Evolutionary conservation across 2,888 invertebrate species (phyloP).

Genomic region (Craniophora ligustri): DNA sequence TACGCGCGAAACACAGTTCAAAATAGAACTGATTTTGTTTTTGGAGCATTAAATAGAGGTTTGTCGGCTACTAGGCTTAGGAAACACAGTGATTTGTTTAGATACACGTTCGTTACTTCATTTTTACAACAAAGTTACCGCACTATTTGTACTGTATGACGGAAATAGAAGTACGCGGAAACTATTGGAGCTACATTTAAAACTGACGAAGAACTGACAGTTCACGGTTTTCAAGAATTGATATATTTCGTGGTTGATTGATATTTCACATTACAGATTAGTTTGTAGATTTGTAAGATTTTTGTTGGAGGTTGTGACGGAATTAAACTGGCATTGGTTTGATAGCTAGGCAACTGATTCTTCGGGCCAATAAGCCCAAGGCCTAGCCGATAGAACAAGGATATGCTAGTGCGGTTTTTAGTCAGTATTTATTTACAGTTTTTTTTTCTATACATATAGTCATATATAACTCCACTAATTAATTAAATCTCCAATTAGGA

Average conservation of each 20-base stretch:
- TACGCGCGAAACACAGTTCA: conserved; percentile 19
- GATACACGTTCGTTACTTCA: conserved; percentile 52
- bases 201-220: conserved; percentile 22
- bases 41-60: conserved; percentile 12
- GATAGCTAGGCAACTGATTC: too few relatives aligned
- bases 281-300: too few relatives aligned
- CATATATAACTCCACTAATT: too few relatives aligned
- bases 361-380: too few relatives aligned
- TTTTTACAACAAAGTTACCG: conserved; percentile 46
- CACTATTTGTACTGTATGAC: conserved; percentile 30
- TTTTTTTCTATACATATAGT: too few relatives aligned
- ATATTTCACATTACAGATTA: conserved; percentile 1
- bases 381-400: too few relatives aligned
- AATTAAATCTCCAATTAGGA: too few relatives aligned
- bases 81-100: conserved; percentile 52
- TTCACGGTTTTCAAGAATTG: background rate
- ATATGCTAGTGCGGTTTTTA: too few relatives aligned
- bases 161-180: conserved; percentile 37
- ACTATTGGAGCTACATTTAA: conserved; percentile 10
- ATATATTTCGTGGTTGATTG: conserved; percentile 13
- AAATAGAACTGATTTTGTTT: conserved; percentile 26
- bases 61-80: conserved; percentile 44
- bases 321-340: too few relatives aligned
- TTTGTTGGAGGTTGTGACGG: too few relatives aligned
- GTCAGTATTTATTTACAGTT: too few relatives aligned